A percentile compares a stretch with the other conserved stretches of the same genome.
Evolutionary conservation across 2,113 vertebrate species (phyloP).

Genomic region (Hystrix cristata): DNA sequence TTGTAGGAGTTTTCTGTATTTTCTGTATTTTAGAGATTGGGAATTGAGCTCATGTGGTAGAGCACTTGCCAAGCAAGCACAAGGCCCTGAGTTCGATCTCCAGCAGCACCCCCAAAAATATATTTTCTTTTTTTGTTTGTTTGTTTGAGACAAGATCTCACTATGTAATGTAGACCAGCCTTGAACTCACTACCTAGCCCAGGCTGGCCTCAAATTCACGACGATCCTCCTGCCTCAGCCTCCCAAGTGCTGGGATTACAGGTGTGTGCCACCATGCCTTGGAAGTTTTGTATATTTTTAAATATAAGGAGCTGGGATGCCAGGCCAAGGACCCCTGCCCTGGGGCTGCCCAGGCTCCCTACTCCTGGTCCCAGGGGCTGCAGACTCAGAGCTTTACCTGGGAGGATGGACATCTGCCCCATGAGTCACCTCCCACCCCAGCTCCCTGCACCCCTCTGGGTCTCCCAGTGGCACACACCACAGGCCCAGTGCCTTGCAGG

Average conservation of each 20-base stretch:
- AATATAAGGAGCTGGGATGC: neutral
- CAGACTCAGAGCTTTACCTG: neutral
- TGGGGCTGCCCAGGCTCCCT: neutral
- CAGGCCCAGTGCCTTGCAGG: neutral
- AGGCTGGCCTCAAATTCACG: neutral
- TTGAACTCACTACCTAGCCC: neutral
- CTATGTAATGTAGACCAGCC: neutral
- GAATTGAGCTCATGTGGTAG: too few relatives aligned
- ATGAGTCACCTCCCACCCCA: neutral
- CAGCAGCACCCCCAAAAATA: too few relatives aligned
- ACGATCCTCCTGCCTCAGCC: neutral
- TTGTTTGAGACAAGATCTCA: neutral
- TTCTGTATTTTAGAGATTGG: too few relatives aligned
- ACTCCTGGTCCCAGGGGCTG: neutral
- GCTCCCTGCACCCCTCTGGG: neutral
- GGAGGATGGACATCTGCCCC: neutral
- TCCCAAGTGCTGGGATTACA: neutral
- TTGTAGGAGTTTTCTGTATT: neutral
- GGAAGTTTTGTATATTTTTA: neutral
- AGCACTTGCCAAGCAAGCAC: too few relatives aligned
- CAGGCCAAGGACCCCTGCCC: neutral
- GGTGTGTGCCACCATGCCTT: neutral
- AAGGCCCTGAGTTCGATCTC: too few relatives aligned
- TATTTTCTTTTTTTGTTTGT: neutral
- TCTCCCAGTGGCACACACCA: neutral